These are phyloP conservation scores for Bos indicus DNA, from an alignment of 2,113 vertebrate species.

Conservation along the genomic window DNA sequence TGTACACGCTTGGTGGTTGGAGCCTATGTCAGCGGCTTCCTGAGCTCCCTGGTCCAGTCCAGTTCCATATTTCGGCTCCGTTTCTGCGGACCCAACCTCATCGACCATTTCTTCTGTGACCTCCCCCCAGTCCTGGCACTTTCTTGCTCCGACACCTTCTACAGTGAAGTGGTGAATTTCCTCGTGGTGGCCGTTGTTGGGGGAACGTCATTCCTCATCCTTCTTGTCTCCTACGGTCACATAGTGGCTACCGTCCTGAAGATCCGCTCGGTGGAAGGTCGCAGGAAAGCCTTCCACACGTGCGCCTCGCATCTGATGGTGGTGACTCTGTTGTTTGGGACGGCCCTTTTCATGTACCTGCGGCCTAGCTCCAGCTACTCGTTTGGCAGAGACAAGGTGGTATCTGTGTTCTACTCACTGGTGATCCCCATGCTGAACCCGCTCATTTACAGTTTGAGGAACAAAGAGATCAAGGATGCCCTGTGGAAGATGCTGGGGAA, in stretches of 20 bases:
- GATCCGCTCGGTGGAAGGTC: not conserved
- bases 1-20: constrained; percentile 45
- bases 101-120: constrained; percentile 75
- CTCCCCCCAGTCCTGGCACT: constrained; percentile 69
- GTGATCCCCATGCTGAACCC: constrained; percentile 70
- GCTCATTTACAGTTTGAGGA: constrained; percentile 71
- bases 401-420: constrained; percentile 61
- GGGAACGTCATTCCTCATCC: constrained; percentile 34
- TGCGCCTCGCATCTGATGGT: constrained; percentile 33
- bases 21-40: constrained; percentile 52
- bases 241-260: constrained; percentile 54
- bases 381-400: constrained; percentile 45
- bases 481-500: constrained; percentile 38
- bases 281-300: constrained; percentile 56
- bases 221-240: constrained; percentile 64
- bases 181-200: constrained; percentile 28
- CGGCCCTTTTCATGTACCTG: constrained; percentile 68
- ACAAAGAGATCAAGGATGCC: constrained; percentile 65
- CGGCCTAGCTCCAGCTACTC: constrained; percentile 61
- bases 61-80: constrained; percentile 32
- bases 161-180: constrained; percentile 68
- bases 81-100: constrained; percentile 49
- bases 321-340: constrained; percentile 61
- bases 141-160: constrained; percentile 57
- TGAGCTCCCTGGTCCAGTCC: constrained; percentile 57